Evolutionary conservation across 2,797 vertebrate species (phyloP), one percentile per base, ranked within the genome.

Genomic region (Pseudomugil tenellus): DNA sequence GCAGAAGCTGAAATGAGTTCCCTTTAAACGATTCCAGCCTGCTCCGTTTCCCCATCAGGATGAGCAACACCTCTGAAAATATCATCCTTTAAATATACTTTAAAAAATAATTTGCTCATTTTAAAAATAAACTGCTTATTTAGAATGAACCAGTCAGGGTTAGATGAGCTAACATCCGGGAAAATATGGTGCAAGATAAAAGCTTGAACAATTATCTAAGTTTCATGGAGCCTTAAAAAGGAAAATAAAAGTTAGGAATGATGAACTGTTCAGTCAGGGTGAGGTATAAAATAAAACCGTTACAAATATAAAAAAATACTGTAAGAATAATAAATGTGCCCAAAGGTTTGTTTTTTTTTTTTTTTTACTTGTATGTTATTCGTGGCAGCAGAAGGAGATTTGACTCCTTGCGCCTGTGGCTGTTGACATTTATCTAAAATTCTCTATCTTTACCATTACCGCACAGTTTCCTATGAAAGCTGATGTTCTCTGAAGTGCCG

Each of bases 351-450:
- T 13, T 14, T 2, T 13, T 1, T 11, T 41, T 28, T 4, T 12
- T 8, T 28, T 25, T 3, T 48, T 13, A 2, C 12, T n/a, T n/a
- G n/a, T n/a, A n/a, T n/a, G n/a, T n/a, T n/a, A n/a, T n/a, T n/a
- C n/a, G n/a, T 62, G 39, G 29, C 25, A 11, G 2, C 21, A 23
- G 54, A 67, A 21, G 29, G 4, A n/a, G 34, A 14, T 31, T 28
- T 59, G 31, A 77, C 32, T 74, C 19, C 25, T 10, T 48, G 57
- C 16, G 23, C 11, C 12, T 51, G 4, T 23, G 28, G n/a, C 39
- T 41, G 16, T 21, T 4, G 1, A 32, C 39, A 26, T 43, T 67
- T 52, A 60, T 52, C 41, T 69, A 74, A 83, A 48, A 46, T 28
- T 31, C 19, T 65, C 34, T 14, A 29, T 70, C 54, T 72, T 73